These are phyloP conservation scores for Lordiphosa stackelbergi DNA, from an alignment of 1,140 invertebrate genomes.

Conservation along the genomic window DNA sequence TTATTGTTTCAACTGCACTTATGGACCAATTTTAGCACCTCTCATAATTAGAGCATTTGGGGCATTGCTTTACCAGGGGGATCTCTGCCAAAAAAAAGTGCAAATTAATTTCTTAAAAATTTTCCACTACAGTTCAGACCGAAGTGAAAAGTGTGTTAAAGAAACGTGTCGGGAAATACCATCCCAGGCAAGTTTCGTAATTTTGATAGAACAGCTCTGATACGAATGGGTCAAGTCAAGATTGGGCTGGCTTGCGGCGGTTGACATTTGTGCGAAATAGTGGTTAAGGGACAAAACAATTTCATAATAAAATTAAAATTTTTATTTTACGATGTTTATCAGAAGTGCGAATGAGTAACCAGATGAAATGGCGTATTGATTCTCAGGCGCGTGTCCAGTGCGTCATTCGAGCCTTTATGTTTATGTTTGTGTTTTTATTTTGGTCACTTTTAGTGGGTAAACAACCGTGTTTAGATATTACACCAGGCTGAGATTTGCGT, in stretches of 20 bases:
- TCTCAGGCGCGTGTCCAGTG: conserved; percentile 48
- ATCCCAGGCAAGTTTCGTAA: neutral
- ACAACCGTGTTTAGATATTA: conserved; percentile 16
- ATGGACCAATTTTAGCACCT: conserved; percentile 26
- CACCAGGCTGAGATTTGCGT: conserved; percentile 60
- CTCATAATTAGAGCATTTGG: conserved; percentile 33
- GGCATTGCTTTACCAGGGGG: conserved; percentile 5
- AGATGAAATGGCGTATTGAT: neutral
- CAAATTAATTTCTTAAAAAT: conserved; percentile 48
- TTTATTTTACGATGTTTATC: conserved; percentile 4
- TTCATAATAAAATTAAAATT: neutral
- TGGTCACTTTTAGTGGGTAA: conserved; percentile 23
- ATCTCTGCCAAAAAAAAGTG: conserved; percentile 26
- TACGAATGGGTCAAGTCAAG: conserved; percentile 53
- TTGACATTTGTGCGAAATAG: conserved; percentile 31
- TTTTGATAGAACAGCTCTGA: neutral
- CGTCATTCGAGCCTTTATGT: conserved; percentile 25
- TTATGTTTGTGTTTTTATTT: conserved; percentile 58
- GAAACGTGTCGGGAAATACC: conserved; percentile 24
- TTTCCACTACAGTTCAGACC: conserved; percentile 40
- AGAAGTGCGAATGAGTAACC: conserved; percentile 1
- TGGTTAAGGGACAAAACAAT: conserved; percentile 12
- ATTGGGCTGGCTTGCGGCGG: conserved; percentile 57
- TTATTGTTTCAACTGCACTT: conserved; percentile 20
- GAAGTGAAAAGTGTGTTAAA: conserved; percentile 31